Conservation (phyloP, 2,888 invertebrate genomes). For the Steinernema carpocapsae region DNA sequence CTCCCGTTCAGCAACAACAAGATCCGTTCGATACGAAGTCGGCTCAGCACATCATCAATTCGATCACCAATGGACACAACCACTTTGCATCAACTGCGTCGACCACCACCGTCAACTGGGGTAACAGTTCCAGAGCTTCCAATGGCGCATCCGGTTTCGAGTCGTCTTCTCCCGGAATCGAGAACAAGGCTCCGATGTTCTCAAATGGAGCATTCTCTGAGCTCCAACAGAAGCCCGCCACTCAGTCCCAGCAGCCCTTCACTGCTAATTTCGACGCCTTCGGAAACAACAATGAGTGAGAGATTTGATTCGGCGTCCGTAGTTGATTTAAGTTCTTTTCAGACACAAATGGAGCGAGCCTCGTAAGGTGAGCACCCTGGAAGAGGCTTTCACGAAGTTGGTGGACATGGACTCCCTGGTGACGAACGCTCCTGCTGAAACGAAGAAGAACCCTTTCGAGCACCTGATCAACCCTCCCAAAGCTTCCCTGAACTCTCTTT, state of each 20-base stretch:
- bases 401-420: conserved; percentile 67
- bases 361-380: conserved; percentile 58
- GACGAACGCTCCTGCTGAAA: conserved; percentile 45
- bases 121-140: conserved; percentile 1
- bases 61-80: conserved; percentile 33
- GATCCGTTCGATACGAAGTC: conserved; percentile 47
- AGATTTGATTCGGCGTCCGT: neutral
- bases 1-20: conserved; percentile 20
- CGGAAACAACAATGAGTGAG: conserved; percentile 19
- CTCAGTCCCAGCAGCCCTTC: neutral
- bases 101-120: conserved; percentile 13
- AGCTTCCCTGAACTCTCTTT: conserved; percentile 51
- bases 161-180: conserved; percentile 8
- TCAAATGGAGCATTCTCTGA: neutral
- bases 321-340: neutral
- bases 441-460: conserved; percentile 67
- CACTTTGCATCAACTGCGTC: conserved; percentile 9
- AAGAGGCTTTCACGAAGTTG: conserved; percentile 67
- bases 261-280: neutral
- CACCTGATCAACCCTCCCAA: conserved; percentile 67
- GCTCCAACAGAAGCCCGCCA: neutral
- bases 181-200: conserved; percentile 8
- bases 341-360: conserved; percentile 45
- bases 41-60: conserved; percentile 42
- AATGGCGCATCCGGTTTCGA: conserved; percentile 3